Evolutionary conservation across 2,113 vertebrate species (phyloP), one percentile per base, ranked within the genome.

Genomic region (Trogon melanurus): DNA sequence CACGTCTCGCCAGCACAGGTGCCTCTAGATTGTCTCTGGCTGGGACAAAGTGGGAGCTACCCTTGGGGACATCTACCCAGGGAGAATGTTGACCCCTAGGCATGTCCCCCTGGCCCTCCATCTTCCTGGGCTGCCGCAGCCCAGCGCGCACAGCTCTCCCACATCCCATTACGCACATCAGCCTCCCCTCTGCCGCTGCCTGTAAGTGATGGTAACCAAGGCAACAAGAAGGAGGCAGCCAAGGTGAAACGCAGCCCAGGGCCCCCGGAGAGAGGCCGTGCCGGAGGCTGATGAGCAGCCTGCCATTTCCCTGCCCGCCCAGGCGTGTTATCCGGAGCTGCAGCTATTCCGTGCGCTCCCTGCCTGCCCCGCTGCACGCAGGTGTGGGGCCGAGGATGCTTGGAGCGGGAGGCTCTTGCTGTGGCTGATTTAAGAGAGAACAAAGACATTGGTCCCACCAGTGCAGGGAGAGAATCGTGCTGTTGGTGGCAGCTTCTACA

Each of bases 191-290:
- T 2, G 5, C 48, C 0, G 2, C 89, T 74, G 96, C 95, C 93
- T 95, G 70, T 21, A 96, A 93, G 92, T 83, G 91, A 96, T 90
- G 92, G 96, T 97, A 96, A 95, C 97, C 96, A 96, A 70, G 97
- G 95, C 96, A 96, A 97, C 97, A 16, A 83, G 94, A 75, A 85
- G 88, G 94, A 96, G 94, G 97, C 97, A 97, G 96, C 78, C 95
- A 96, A 95, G 94, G 94, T 94, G 96, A 97, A 97, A 95, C 9
- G 75, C 83, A 95, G 92, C 95, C 83, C 84, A 91, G 91, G 90
- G 96, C 95, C 94, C 95, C 96, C 9, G 9, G 94, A 95, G 96
- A 91, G 90, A 84, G 93, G 93, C 95, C 38, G 32, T 91, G 96
- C 96, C 12, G 85, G 94, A 93, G 94, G 94, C 96, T 97, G 91